A percentile compares a stretch with the other conserved stretches of the same genome.
Evolutionary conservation across 2,797 vertebrate species (phyloP).

Genomic region (Ciconia nigra): DNA sequence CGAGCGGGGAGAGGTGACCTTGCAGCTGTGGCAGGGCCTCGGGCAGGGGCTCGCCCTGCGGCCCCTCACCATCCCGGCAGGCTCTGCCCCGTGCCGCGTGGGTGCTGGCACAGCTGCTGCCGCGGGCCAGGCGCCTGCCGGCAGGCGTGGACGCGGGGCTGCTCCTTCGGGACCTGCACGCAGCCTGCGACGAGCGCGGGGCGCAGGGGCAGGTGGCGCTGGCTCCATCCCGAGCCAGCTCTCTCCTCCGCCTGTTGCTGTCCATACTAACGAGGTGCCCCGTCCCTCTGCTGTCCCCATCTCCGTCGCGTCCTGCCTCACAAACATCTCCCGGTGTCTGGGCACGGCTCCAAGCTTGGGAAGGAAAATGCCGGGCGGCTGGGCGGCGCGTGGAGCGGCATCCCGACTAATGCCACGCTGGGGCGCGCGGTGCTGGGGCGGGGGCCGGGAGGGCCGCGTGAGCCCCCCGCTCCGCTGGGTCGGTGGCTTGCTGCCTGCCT

Average conservation of each 20-base stretch:
- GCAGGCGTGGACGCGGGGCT: neutral
- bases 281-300: neutral
- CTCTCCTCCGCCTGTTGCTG: neutral
- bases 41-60: rapidly evolving
- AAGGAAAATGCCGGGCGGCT: neutral
- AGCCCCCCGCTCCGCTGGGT: neutral
- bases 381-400: neutral
- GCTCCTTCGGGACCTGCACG: neutral
- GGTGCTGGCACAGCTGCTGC: neutral
- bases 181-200: neutral
- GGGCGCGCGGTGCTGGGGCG: neutral
- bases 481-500: rapidly evolving
- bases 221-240: neutral
- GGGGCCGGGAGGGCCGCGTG: neutral
- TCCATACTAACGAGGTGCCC: slow-evolving; percentile 38
- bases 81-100: neutral
- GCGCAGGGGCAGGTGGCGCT: neutral
- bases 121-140: rapidly evolving
- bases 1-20: neutral
- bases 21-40: rapidly evolving
- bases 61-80: rapidly evolving
- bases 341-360: slow-evolving; percentile 30
- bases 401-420: neutral
- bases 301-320: neutral
- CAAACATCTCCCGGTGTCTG: slow-evolving; percentile 7